phyloP scores from a whole-genome alignment of 2,888 invertebrate species.

The Drosophila acutilabella region DNA sequence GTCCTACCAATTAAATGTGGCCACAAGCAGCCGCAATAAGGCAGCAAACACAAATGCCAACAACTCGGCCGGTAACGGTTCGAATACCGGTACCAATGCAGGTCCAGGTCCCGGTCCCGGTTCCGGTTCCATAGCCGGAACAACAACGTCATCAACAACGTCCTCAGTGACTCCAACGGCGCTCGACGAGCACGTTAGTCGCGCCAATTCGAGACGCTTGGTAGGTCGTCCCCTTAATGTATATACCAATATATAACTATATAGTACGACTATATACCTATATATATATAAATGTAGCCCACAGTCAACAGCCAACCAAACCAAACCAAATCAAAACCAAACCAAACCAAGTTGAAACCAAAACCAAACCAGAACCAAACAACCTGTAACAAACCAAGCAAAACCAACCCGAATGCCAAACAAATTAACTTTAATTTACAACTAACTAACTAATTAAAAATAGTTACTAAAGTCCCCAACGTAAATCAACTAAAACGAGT shows the following conservation, averaged over 20 bases:
- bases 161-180: constrained; percentile 65
- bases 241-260: constrained; percentile 27
- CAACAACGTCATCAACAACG: constrained; percentile 85
- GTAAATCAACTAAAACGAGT: background rate
- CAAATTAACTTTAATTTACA: constrained; percentile 22
- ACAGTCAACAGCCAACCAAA: constrained; percentile 10
- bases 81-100: constrained; percentile 32
- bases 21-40: constrained; percentile 87
- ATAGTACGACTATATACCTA: constrained; percentile 29
- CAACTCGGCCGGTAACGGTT: constrained; percentile 60
- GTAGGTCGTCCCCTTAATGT: constrained; percentile 86
- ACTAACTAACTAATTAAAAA: constrained; percentile 32
- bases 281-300: constrained; percentile 1
- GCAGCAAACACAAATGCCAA: constrained; percentile 86
- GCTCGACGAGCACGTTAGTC: constrained; percentile 84
- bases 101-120: constrained; percentile 38
- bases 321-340: constrained; percentile 20
- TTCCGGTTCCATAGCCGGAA: constrained; percentile 25
- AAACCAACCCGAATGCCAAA: constrained; percentile 33
- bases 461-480: background rate
- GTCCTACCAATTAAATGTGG: constrained; percentile 90
- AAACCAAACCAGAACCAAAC: constrained; percentile 30
- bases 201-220: constrained; percentile 87
- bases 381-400: constrained; percentile 18
- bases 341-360: constrained; percentile 24